These are phyloP conservation scores for Colaptes auratus DNA, from an alignment of 2,113 vertebrate genomes.

Conservation along the genomic window DNA sequence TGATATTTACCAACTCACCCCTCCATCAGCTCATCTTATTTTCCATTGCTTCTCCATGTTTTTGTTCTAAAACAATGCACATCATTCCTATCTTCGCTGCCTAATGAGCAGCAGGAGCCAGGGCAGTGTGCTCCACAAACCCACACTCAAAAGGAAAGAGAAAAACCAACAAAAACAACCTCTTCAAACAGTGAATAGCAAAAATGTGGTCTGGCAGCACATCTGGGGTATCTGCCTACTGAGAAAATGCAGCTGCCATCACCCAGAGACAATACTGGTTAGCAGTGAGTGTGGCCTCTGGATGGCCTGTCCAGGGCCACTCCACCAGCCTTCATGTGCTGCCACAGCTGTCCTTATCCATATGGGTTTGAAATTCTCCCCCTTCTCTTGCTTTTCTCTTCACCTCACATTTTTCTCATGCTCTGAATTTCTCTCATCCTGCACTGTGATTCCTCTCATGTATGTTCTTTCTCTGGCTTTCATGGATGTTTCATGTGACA, in stretches of 20 bases:
- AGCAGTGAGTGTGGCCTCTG: background rate
- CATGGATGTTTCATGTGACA: background rate
- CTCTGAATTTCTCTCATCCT: background rate
- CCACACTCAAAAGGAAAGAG: conserved; percentile 12
- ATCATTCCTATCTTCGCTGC: conserved; percentile 40
- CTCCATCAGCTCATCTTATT: conserved; percentile 1
- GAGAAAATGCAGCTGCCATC: conserved; percentile 58
- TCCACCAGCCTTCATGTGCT: fast-evolving
- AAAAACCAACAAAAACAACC: conserved; percentile 50
- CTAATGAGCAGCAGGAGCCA: conserved; percentile 49
- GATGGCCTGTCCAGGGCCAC: background rate
- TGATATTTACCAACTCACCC: background rate
- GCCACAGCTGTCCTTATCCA: background rate
- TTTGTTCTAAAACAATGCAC: conserved; percentile 46
- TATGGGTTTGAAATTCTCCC: background rate
- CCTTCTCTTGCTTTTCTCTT: background rate
- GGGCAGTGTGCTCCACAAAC: background rate
- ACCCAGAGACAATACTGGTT: background rate
- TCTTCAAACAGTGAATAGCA: conserved; percentile 49
- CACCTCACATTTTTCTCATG: background rate
- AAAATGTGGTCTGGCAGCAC: conserved; percentile 47
- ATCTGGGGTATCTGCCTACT: conserved; percentile 42
- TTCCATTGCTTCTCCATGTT: conserved; percentile 23
- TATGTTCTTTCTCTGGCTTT: background rate
- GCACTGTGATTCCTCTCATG: background rate